Conservation (phyloP, 2,888 invertebrate species). For the Tachystola acroxantha region DNA sequence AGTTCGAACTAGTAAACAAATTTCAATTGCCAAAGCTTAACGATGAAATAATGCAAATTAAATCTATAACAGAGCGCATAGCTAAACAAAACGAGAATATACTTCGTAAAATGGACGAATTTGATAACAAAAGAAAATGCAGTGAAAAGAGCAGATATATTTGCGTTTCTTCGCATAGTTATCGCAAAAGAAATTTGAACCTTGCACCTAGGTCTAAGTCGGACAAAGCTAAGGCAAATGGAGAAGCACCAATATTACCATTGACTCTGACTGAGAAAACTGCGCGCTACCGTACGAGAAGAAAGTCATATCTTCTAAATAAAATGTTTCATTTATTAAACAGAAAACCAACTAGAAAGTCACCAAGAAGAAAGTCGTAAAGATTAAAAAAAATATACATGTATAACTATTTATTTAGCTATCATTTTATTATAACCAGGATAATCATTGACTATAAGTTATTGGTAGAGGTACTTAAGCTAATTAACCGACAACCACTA, state of each 20-base stretch:
- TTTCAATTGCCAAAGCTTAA: constrained; percentile 56
- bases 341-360: constrained; percentile 26
- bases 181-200: constrained; percentile 32
- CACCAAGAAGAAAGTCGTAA: constrained; percentile 17
- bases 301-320: constrained; percentile 37
- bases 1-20: constrained; percentile 56
- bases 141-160: constrained; percentile 15
- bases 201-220: constrained; percentile 19
- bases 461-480: too few relatives aligned
- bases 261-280: constrained; percentile 27
- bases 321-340: constrained; percentile 46
- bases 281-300: constrained; percentile 33
- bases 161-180: constrained; percentile 14
- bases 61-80: constrained; percentile 39
- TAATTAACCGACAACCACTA: too few relatives aligned
- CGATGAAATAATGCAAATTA: constrained; percentile 44
- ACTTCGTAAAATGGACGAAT: constrained; percentile 35
- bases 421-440: too few relatives aligned
- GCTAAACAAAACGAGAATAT: constrained; percentile 50
- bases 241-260: constrained; percentile 18
- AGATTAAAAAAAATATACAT: constrained; percentile 36
- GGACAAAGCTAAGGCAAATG: constrained; percentile 9
- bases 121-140: constrained; percentile 25
- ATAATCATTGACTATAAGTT: too few relatives aligned
- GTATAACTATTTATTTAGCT: too few relatives aligned